Evolutionary conservation across 2,888 invertebrate species (phyloP).

Genomic region (Ferrisia virgata): DNA sequence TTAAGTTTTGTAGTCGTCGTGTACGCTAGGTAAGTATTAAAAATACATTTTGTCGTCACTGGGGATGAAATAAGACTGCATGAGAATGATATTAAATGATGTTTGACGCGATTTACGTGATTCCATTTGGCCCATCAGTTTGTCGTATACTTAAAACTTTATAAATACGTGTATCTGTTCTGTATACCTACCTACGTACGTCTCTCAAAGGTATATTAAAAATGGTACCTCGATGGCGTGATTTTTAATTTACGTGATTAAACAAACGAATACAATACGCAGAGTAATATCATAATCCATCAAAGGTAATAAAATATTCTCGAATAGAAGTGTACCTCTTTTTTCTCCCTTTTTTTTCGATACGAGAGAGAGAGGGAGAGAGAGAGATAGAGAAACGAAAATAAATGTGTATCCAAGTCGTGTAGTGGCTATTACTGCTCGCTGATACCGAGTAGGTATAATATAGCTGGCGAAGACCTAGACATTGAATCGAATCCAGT

Average conservation of each 20-base stretch:
- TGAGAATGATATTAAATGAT: neutral
- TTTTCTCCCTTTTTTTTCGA: neutral
- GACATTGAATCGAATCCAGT: slow-evolving; percentile 21
- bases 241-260: neutral
- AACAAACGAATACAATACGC: neutral
- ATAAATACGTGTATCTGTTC: neutral
- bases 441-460: neutral
- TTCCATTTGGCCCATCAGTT: neutral
- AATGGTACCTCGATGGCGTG: neutral
- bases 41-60: neutral
- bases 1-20: neutral
- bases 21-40: neutral
- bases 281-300: slow-evolving; percentile 10
- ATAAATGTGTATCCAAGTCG: no score
- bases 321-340: neutral
- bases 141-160: no score
- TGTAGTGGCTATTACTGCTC: neutral
- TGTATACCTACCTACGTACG: no score
- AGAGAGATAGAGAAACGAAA: no score
- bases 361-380: neutral
- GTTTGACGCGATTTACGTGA: neutral
- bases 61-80: neutral
- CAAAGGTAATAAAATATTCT: neutral
- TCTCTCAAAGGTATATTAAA: neutral
- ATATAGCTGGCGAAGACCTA: neutral